Evolutionary conservation across 2,113 vertebrate species (phyloP).

Genomic region (Globicephala melas): DNA sequence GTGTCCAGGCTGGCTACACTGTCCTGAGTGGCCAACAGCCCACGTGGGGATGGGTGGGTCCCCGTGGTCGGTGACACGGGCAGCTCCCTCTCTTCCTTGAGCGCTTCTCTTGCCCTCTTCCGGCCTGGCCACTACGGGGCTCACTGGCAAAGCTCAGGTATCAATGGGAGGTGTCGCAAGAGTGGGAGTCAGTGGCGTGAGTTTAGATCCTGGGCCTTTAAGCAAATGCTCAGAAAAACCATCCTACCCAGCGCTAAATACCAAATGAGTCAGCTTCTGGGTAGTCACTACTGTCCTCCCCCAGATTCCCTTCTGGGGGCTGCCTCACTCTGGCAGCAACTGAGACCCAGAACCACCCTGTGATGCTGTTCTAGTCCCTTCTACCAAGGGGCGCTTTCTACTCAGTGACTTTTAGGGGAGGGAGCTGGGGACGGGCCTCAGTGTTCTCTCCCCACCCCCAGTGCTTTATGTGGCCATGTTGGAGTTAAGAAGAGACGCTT

Average conservation of each 20-base stretch:
- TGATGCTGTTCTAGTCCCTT: not conserved
- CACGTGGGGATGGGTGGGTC: not conserved
- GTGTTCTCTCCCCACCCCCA: not conserved
- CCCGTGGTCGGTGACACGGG: no score
- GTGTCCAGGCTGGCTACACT: not conserved
- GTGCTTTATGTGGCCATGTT: not conserved
- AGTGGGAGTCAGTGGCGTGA: not conserved
- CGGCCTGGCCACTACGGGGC: not conserved
- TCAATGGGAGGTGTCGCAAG: not conserved
- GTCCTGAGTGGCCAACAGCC: not conserved
- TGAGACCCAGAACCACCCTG: not conserved
- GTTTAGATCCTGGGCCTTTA: slow-evolving; percentile 9
- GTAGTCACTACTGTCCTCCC: not conserved
- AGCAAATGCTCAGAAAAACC: slow-evolving; percentile 7
- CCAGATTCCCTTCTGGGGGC: not conserved
- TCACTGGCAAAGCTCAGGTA: not conserved
- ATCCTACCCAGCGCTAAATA: not conserved
- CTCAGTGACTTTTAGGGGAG: not conserved
- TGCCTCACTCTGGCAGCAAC: not conserved
- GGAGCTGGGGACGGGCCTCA: not conserved
- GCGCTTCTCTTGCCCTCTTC: not conserved
- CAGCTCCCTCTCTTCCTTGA: not conserved
- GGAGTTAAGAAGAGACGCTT: not conserved
- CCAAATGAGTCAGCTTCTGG: slow-evolving; percentile 22
- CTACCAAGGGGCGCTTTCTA: not conserved